Evolutionary conservation across 2,888 invertebrate genomes (phyloP).

Genomic region (Zaprionus lineosus): DNA sequence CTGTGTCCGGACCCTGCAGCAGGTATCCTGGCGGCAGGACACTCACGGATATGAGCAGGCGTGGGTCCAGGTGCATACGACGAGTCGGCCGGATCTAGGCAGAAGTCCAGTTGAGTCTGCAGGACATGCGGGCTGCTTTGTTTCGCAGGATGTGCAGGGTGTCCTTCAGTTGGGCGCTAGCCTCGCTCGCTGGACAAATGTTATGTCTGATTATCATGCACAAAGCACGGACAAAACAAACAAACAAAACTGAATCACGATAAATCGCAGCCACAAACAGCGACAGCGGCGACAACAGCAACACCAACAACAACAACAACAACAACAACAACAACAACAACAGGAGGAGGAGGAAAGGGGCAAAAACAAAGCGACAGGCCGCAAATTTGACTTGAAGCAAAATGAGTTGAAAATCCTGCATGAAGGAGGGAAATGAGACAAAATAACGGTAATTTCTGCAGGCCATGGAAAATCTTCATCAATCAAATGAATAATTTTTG

Average conservation of each 20-base stretch:
- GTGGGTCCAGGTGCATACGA: too few relatives aligned
- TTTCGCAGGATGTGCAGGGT: too few relatives aligned
- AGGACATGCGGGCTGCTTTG: too few relatives aligned
- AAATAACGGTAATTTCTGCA: not conserved
- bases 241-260: constrained; percentile 25
- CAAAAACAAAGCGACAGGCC: constrained; percentile 11
- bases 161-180: not conserved
- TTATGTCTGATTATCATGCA: constrained; percentile 26
- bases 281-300: constrained; percentile 18
- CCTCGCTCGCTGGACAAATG: not conserved
- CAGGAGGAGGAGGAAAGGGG: not conserved
- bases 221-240: constrained; percentile 12
- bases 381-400: constrained; percentile 21
- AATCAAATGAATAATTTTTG: constrained; percentile 33
- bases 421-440: too few relatives aligned
- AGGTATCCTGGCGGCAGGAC: too few relatives aligned
- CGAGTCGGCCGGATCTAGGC: too few relatives aligned
- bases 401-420: not conserved
- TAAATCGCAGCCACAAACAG: constrained; percentile 30
- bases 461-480: constrained; percentile 13
- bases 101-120: too few relatives aligned
- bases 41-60: too few relatives aligned
- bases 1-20: constrained; percentile 34
- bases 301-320: constrained; percentile 1
- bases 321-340: constrained; percentile 1